Conservation (phyloP, 2,888 invertebrate genomes). For the Drosophila paracracens region DNA sequence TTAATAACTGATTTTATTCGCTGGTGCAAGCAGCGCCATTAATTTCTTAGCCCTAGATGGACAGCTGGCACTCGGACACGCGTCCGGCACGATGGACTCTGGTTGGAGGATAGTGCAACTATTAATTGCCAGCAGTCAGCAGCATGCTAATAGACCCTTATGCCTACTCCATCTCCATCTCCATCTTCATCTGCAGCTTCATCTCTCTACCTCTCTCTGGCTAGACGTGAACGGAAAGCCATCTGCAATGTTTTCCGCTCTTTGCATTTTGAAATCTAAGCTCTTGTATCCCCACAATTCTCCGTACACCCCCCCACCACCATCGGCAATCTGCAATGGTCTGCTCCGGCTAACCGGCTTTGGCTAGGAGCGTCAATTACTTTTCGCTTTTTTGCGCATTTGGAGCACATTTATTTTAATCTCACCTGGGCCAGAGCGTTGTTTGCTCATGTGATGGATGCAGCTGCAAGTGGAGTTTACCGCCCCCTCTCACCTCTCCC, state of each 20-base stretch:
- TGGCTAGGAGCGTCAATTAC: conserved; percentile 73
- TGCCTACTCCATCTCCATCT: neutral
- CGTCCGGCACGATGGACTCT: conserved; percentile 24
- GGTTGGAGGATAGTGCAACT: conserved; percentile 14
- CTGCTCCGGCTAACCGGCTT: conserved; percentile 50
- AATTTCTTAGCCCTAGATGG: conserved; percentile 59
- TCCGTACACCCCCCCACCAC: conserved; percentile 1
- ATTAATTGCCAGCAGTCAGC: conserved; percentile 72
- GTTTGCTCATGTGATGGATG: conserved; percentile 48
- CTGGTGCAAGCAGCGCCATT: conserved; percentile 43
- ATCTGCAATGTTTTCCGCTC: conserved; percentile 73
- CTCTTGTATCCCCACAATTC: conserved; percentile 17
- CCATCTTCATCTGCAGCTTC: neutral
- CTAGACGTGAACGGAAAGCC: conserved; percentile 49
- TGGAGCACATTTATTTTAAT: conserved; percentile 82
- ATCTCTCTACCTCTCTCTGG: conserved; percentile 1
- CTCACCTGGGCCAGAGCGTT: conserved; percentile 65
- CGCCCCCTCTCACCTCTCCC: neutral
- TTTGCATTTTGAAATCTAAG: conserved; percentile 78
- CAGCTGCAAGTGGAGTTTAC: conserved; percentile 28
- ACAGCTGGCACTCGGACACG: conserved; percentile 59
- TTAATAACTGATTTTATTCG: conserved; percentile 74
- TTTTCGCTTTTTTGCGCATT: conserved; percentile 80
- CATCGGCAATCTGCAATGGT: conserved; percentile 4
- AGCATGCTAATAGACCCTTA: conserved; percentile 73